Conservation (phyloP, 2,888 invertebrate genomes). For the Hirtodrosophila cameraria region DNA sequence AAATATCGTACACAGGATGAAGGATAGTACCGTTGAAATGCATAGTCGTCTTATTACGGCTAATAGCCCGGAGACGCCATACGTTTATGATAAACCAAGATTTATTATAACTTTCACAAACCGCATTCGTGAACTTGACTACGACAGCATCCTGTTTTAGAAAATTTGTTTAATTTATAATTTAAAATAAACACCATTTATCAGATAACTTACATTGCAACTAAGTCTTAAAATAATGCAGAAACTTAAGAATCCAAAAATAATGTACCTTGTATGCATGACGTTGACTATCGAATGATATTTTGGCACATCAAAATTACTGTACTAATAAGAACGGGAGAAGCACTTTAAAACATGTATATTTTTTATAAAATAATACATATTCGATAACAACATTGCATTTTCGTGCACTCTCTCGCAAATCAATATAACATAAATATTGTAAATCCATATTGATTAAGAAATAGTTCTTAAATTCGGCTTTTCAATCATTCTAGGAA, state of each 20-base stretch:
- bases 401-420: too few relatives aligned
- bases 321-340: too few relatives aligned
- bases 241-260: neutral
- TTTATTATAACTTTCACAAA: conserved; percentile 36
- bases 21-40: conserved; percentile 20
- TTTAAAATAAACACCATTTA: neutral
- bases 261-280: neutral
- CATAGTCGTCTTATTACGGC: conserved; percentile 4
- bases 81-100: conserved; percentile 38
- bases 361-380: too few relatives aligned
- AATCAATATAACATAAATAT: too few relatives aligned
- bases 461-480: too few relatives aligned
- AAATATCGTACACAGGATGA: conserved; percentile 15
- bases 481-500: too few relatives aligned
- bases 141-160: conserved; percentile 21
- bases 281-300: neutral
- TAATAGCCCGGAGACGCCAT: conserved; percentile 38
- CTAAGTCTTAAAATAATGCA: neutral
- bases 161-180: neutral
- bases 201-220: neutral
- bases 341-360: too few relatives aligned
- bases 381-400: too few relatives aligned
- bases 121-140: conserved; percentile 44
- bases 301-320: too few relatives aligned
- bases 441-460: too few relatives aligned